phyloP scores from a whole-genome alignment of 2,888 invertebrate species.

The Elegia similella region DNA sequence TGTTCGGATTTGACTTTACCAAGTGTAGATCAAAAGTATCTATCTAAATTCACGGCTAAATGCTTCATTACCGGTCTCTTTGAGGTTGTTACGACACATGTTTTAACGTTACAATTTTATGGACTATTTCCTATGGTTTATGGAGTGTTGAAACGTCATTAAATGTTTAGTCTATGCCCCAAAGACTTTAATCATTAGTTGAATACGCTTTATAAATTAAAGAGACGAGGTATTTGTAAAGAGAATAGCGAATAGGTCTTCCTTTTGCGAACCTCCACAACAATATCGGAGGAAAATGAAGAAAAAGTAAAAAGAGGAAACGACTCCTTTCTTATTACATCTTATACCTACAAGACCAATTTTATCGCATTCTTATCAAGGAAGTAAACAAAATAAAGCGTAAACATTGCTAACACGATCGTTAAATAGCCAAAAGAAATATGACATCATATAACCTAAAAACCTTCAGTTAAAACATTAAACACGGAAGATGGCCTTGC shows the following conservation, averaged over 20 bases:
- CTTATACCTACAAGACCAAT: too few species aligned
- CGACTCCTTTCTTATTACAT: too few species aligned
- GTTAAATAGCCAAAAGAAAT: background rate
- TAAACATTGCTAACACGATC: background rate
- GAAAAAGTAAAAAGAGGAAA: too few species aligned
- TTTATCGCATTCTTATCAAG: background rate
- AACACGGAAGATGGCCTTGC: constrained; percentile 5
- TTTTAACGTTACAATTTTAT: background rate
- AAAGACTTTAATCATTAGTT: background rate
- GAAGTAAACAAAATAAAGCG: background rate
- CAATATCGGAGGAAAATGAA: too few species aligned
- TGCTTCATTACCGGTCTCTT: constrained; percentile 2
- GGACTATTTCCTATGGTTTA: constrained; percentile 2
- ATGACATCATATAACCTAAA: constrained; percentile 5
- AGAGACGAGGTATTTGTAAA: too few species aligned
- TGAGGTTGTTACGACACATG: background rate
- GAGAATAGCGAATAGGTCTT: too few species aligned
- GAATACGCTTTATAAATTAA: too few species aligned
- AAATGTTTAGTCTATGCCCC: background rate
- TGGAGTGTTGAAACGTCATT: background rate
- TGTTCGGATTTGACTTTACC: background rate
- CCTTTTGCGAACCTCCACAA: too few species aligned
- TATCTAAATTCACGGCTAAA: constrained; percentile 15
- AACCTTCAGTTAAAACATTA: background rate
- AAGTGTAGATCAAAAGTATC: background rate